phyloP scores from a whole-genome alignment of 2,113 vertebrate species.

The Bambusicola thoracicus region DNA sequence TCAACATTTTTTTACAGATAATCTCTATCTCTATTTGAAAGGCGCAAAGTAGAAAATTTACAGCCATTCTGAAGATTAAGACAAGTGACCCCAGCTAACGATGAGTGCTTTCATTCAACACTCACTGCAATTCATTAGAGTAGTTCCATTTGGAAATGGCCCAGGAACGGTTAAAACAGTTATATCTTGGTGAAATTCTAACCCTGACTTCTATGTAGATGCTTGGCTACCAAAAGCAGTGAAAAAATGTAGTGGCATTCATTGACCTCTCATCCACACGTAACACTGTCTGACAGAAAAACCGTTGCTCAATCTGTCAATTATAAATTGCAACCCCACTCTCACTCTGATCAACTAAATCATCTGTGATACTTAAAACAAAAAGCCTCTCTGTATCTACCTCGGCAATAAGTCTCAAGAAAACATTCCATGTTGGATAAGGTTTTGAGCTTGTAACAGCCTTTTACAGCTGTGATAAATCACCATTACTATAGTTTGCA shows the following conservation, averaged over 20 bases:
- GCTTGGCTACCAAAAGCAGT: not conserved
- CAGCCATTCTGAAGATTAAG: not conserved
- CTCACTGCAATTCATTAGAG: not conserved
- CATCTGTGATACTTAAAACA: conserved; percentile 28
- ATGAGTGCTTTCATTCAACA: not conserved
- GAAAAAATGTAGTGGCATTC: conserved; percentile 17
- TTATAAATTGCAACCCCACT: conserved; percentile 29
- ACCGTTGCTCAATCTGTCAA: conserved; percentile 9
- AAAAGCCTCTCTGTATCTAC: conserved; percentile 5
- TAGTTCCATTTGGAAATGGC: not conserved
- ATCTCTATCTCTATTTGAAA: not conserved
- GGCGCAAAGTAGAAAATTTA: not conserved
- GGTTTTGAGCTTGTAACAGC: not conserved
- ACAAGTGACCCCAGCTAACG: not conserved
- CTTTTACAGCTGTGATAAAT: conserved; percentile 50
- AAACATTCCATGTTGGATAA: not conserved
- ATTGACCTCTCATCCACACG: conserved; percentile 20
- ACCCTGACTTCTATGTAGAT: not conserved
- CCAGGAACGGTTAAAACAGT: conserved; percentile 13
- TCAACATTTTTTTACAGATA: not conserved
- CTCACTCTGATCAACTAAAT: conserved; percentile 53
- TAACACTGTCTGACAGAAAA: not conserved
- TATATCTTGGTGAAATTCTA: not conserved
- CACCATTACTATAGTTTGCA: not conserved
- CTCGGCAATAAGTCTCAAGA: conserved; percentile 19